Base-by-base conservation (phyloP, 64 coral and sea anemone species). In the Montipora efflorescens region DNA sequence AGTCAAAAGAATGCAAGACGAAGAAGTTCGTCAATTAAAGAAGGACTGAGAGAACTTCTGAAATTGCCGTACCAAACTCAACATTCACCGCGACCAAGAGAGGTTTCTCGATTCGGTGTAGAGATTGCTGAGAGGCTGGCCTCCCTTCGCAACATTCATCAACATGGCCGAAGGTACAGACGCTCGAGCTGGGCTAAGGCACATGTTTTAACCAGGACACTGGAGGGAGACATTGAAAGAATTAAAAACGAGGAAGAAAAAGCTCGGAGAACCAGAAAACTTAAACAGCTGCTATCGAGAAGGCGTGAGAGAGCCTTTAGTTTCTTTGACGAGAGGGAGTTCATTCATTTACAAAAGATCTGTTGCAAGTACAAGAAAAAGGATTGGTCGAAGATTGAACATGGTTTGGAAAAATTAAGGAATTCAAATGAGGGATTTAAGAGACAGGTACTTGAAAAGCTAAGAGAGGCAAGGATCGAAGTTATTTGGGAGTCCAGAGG, bases 171-270 rank as follows among this genome's bases (percentile, higher is more conserved):
- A 55, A 57, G 15, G 1, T 87, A 98, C 77, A 22, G 47, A 2
- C 82, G 93, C 20, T 67, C 72, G 83, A 78, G 84, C 6, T 98
- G 96, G 96, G 96, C 96, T 28, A 95, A 92, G 80, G 96, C 94
- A 84, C 52, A 80, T 44, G 88, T 74, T 16, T 51, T 98, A 1
- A 80, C 91, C 48, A 84, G 96, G 75, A 59, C 47, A 75, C 7
- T 98, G 3, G 93, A 91, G 89, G 93, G 96, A 3, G 96, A 98
- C 58, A 84, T 98, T n/a, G 18, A 92, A 4, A 82, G 96, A 51
- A 67, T 98, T 28, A 89, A 90, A 51, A 84, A 78, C 7, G 47
- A n/a, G 13, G 58, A 89, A 44, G 6, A 90, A 95, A 51, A 50
- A 47, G 79, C 16, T 48, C 61, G 11, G 13, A 78, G 11, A 4